A percentile compares a stretch with the other conserved stretches of the same genome.
Conservation (phyloP, 2,113 vertebrate genomes). For the Gambusia affinis region DNA sequence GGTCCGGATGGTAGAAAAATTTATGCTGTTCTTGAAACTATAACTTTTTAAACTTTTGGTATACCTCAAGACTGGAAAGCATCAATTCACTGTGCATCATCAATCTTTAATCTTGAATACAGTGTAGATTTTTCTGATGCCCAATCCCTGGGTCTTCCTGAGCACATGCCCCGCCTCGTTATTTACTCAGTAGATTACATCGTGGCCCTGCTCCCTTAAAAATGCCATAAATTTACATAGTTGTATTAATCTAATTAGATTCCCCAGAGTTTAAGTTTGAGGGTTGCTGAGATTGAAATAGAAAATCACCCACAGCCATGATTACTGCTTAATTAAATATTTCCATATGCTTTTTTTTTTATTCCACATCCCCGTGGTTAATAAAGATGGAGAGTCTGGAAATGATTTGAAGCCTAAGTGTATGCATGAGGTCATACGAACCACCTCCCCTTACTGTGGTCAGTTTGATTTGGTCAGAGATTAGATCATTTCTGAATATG, state of each 20-base stretch:
- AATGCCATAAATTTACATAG: constrained; percentile 82
- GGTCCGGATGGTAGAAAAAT: no score
- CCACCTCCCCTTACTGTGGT: constrained; percentile 38
- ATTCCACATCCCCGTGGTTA: constrained; percentile 51
- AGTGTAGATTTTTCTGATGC: not conserved
- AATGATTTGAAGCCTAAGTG: constrained; percentile 51
- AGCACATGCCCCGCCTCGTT: constrained; percentile 54
- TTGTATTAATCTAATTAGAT: constrained; percentile 83
- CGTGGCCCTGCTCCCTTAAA: constrained; percentile 64
- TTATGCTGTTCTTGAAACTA: not conserved
- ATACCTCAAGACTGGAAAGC: not conserved
- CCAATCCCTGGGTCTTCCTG: constrained; percentile 4
- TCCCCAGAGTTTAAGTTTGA: constrained; percentile 79
- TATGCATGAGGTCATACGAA: constrained; percentile 24
- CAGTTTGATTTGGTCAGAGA: constrained; percentile 28
- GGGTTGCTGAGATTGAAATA: constrained; percentile 74
- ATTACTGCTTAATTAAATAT: constrained; percentile 81
- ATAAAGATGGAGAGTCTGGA: constrained; percentile 45
- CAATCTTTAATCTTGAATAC: not conserved
- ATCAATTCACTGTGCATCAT: not conserved
- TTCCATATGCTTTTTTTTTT: constrained; percentile 55
- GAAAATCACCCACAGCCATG: constrained; percentile 79
- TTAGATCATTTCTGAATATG: constrained; percentile 44
- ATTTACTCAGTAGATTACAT: constrained; percentile 77
- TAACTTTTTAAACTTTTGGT: not conserved